phyloP scores from a whole-genome alignment of 2,888 invertebrate genomes.

The Scotopteryx bipunctaria region DNA sequence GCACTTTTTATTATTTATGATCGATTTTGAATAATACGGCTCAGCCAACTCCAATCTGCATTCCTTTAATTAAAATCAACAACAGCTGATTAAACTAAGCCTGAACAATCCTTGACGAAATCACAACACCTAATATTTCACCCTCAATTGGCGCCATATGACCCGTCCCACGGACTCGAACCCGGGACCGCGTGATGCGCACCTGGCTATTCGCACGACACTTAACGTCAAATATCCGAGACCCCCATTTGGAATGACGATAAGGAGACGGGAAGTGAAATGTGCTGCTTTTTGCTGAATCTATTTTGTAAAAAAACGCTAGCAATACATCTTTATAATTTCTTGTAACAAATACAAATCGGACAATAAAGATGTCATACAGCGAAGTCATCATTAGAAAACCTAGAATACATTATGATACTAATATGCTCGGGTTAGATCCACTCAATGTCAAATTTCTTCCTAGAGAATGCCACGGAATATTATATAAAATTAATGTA shows the following conservation, averaged over 20 bases:
- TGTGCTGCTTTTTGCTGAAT: conserved; percentile 17
- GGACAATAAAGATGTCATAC: no score
- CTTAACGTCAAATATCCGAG: conserved; percentile 43
- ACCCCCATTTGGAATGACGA: conserved; percentile 29
- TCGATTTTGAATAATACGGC: conserved; percentile 1
- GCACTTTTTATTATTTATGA: background rate
- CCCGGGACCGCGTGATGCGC: conserved; percentile 37
- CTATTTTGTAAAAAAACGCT: conserved; percentile 8
- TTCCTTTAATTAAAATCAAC: conserved; percentile 29
- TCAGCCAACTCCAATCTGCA: conserved; percentile 15
- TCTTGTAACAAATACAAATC: background rate
- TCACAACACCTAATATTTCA: conserved; percentile 40
- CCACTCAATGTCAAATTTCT: no score
- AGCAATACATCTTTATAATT: no score
- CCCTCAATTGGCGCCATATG: conserved; percentile 52
- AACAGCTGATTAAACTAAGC: conserved; percentile 30
- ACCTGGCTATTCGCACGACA: conserved; percentile 53
- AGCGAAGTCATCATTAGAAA: no score
- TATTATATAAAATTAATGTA: no score
- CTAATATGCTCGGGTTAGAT: no score
- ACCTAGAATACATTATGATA: no score
- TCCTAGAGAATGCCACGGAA: no score
- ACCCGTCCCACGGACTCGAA: conserved; percentile 32
- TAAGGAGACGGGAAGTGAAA: conserved; percentile 28
- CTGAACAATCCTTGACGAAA: conserved; percentile 14